A percentile compares a stretch with the other conserved stretches of the same genome.
Conservation (phyloP, 2,888 invertebrate genomes). For the Danaus chrysippus region DNA sequence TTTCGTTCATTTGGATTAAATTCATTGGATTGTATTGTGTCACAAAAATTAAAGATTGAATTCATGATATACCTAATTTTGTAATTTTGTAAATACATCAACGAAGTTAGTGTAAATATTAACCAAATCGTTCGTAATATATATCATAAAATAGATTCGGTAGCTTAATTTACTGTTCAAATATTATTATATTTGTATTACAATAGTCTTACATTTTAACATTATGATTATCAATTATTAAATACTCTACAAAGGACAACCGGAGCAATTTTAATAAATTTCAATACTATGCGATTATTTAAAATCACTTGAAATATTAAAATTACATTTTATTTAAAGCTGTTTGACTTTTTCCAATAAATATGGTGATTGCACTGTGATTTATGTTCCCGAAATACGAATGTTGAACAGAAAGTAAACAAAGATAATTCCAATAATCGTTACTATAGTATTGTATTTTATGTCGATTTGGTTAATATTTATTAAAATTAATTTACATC, state of each 20-base stretch:
- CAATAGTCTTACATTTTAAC: neutral
- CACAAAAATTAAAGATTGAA: no score
- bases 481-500: no score
- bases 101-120: no score
- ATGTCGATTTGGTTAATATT: neutral
- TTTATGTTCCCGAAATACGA: slow-evolving; percentile 9
- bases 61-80: no score
- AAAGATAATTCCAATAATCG: slow-evolving; percentile 2
- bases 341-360: slow-evolving; percentile 25
- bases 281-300: slow-evolving; percentile 23
- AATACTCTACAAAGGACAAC: slow-evolving; percentile 10
- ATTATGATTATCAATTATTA: slow-evolving; percentile 8
- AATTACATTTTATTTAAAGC: slow-evolving; percentile 32
- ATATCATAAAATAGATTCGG: no score
- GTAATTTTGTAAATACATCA: no score
- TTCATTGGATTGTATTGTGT: no score
- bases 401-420: slow-evolving; percentile 11
- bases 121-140: no score
- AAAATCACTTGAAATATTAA: slow-evolving; percentile 32
- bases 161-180: no score
- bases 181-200: no score
- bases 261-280: slow-evolving; percentile 17
- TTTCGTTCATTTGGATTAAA: no score
- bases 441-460: neutral
- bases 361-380: slow-evolving; percentile 22